phyloP scores from a whole-genome alignment of 30 jellyfish, hydroid and myxozoan genomes.

The Chrysaora quinquecirrha region DNA sequence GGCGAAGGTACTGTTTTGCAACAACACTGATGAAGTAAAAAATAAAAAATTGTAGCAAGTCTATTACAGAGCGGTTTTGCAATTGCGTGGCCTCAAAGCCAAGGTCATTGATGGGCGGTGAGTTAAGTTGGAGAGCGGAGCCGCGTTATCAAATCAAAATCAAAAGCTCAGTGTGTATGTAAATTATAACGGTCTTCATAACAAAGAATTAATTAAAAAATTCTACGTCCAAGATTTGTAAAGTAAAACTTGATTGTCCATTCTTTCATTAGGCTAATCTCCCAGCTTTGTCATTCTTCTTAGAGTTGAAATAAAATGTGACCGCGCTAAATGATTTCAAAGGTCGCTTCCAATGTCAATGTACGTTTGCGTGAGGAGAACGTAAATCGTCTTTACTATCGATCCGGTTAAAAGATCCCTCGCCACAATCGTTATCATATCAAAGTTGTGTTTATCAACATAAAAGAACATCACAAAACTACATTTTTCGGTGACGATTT shows the following conservation, averaged over 20 bases:
- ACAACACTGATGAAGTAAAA: no score
- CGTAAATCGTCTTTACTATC: no score
- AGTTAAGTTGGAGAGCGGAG: not conserved
- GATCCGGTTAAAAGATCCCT: no score
- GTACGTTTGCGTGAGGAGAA: not conserved
- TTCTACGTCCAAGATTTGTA: not conserved
- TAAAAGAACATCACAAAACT: no score
- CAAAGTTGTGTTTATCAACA: no score
- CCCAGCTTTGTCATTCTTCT: no score
- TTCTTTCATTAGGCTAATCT: not conserved
- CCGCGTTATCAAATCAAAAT: not conserved
- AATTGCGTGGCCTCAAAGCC: no score
- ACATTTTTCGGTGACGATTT: not conserved
- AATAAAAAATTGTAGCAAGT: no score
- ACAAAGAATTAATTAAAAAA: not conserved
- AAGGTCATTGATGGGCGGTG: not conserved
- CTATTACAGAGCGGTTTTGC: no score
- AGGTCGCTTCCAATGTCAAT: not conserved
- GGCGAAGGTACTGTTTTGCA: no score
- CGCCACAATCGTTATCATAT: no score
- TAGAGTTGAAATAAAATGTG: no score
- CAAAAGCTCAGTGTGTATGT: not conserved
- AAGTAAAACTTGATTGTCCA: not conserved
- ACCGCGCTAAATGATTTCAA: not conserved
- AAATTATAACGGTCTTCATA: not conserved